phyloP scores from a whole-genome alignment of 2,888 invertebrate genomes.

The Agriotes lineatus region DNA sequence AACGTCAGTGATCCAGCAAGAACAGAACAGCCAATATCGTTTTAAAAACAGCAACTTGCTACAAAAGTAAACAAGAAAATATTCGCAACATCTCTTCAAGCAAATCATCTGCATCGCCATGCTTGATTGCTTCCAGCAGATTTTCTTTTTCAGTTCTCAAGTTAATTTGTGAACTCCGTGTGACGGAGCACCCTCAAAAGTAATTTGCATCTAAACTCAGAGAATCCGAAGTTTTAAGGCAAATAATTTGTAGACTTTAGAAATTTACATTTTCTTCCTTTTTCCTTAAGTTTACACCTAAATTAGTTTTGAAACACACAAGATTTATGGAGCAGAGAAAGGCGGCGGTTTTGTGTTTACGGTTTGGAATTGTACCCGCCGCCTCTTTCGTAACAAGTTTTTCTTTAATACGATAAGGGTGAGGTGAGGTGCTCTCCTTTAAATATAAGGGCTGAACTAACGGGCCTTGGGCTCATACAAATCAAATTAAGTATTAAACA shows the following conservation, averaged over 20 bases:
- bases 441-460: background rate
- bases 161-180: constrained; percentile 23
- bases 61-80: no score
- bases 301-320: constrained; percentile 32
- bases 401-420: background rate
- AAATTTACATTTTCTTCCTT: constrained; percentile 32
- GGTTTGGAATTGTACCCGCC: background rate
- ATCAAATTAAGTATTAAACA: constrained; percentile 19
- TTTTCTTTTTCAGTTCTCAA: constrained; percentile 14
- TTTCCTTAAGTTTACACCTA: constrained; percentile 26
- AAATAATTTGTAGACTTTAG: constrained; percentile 37
- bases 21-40: no score
- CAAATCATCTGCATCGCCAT: background rate
- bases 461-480: background rate
- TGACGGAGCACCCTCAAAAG: constrained; percentile 26
- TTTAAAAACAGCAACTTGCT: no score
- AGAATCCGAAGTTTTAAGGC: constrained; percentile 32
- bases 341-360: constrained; percentile 7
- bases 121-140: background rate
- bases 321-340: constrained; percentile 31
- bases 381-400: background rate
- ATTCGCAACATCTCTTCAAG: no score
- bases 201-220: constrained; percentile 33
- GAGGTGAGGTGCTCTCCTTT: constrained; percentile 2
- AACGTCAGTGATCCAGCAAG: no score